A percentile compares a stretch with the other conserved stretches of the same genome.
phyloP scores from a whole-genome alignment of 2,888 invertebrate genomes.

The Cylloceria caligata region DNA sequence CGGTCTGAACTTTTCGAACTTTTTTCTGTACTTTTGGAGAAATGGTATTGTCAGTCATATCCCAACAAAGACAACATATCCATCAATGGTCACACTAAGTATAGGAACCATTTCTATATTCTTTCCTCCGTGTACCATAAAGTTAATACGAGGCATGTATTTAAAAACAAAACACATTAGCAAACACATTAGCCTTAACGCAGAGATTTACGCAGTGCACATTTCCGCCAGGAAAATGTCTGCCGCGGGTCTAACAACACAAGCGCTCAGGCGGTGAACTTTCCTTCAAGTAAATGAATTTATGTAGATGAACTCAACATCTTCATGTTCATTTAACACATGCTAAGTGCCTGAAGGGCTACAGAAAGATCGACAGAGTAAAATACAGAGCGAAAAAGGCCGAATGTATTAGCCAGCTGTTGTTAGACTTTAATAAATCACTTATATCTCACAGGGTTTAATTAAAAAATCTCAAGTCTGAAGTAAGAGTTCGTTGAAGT shows the following conservation, averaged over 20 bases:
- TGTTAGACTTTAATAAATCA: conserved; percentile 63
- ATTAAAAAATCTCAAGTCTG: conserved; percentile 68
- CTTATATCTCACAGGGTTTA: conserved; percentile 65
- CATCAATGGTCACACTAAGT: too few relatives aligned
- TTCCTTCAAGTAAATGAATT: conserved; percentile 27
- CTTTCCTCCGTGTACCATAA: too few relatives aligned
- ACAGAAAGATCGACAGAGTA: conserved; percentile 10
- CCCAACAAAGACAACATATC: too few relatives aligned
- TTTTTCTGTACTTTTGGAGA: too few relatives aligned
- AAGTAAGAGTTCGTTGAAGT: conserved; percentile 55
- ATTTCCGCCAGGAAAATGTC: conserved; percentile 1
- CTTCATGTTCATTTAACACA: conserved; percentile 22
- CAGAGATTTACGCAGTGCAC: neutral
- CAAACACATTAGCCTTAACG: neutral
- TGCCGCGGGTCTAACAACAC: neutral
- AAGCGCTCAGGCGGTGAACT: neutral
- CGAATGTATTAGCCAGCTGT: conserved; percentile 58
- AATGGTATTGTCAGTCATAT: too few relatives aligned
- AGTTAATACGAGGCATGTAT: neutral
- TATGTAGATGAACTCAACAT: conserved; percentile 15
- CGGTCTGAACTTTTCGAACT: too few relatives aligned
- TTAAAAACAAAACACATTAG: too few relatives aligned
- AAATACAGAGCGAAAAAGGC: conserved; percentile 21
- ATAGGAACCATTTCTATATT: too few relatives aligned
- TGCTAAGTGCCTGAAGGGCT: conserved; percentile 13